Evolutionary conservation across 2,113 vertebrate species (phyloP).

Genomic region (Ploceus nigricollis): DNA sequence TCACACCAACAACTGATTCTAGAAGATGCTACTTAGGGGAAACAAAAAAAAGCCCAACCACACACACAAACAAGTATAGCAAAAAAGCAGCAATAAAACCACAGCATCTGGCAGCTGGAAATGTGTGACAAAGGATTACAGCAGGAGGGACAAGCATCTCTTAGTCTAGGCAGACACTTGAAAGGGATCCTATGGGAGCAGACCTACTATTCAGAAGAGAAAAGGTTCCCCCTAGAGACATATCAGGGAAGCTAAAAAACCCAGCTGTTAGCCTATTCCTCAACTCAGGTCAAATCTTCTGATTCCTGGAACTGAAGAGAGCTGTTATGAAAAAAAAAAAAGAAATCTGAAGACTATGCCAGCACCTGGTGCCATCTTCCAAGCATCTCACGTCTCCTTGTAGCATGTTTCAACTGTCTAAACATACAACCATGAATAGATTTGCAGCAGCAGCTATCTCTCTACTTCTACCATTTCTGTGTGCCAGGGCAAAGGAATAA

Average conservation of each 20-base stretch:
- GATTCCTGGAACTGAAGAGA: background rate
- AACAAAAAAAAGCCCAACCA: background rate
- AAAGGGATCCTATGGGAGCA: background rate
- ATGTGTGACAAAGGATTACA: background rate
- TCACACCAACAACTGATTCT: background rate
- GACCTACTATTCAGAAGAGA: background rate
- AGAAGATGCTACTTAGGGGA: background rate
- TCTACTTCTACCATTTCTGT: background rate
- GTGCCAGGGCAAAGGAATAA: background rate
- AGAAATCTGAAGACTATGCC: background rate
- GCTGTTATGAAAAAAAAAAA: background rate
- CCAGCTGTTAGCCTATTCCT: background rate
- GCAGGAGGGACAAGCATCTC: background rate
- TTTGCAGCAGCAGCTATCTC: background rate
- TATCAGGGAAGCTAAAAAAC: background rate
- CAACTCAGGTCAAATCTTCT: background rate
- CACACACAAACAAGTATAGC: background rate
- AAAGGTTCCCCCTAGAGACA: constrained; percentile 3
- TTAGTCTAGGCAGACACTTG: background rate
- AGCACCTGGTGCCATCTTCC: background rate
- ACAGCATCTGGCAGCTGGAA: background rate
- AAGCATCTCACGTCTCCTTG: background rate
- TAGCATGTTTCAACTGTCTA: background rate
- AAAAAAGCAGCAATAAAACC: background rate
- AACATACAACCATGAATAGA: background rate